Base-by-base conservation (phyloP, 64 coral and sea anemone genomes). In the Stichodactyla mertensii region DNA sequence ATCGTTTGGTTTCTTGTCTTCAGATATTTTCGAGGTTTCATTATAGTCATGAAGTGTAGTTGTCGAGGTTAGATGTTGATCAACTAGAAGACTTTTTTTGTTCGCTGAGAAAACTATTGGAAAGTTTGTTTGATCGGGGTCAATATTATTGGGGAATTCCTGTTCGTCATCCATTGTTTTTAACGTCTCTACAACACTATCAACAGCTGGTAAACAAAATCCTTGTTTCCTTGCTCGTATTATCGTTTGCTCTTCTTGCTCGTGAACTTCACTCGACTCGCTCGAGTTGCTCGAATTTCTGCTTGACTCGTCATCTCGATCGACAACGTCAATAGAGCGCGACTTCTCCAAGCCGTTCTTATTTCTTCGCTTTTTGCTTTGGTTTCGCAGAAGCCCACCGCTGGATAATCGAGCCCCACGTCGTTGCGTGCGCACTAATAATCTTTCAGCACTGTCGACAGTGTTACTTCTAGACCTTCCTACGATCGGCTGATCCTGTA, bases 301-400 rank as follows among this genome's bases (percentile, higher is more conserved):
- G 78, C 51, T 81, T 81, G 78, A 54, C 5, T 81, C 54, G 18
- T 53, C 51, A 53, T 81, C 78, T 52, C 4, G 36, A 28, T 81
- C 78, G 18, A 9, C 8, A 74, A 74, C 69, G 18, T 81, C 78
- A 53, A 81, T 51, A 19, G 78, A 81, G 14, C 78, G 78, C 36
- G 78, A 81, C 78, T 81, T 81, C 4, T 53, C 78, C 16, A 53
- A 53, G n/a, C 15, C 10, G 15, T 81, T 52, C 53, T 81, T 81
- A 4, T 52, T 55, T 81, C 24, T 23, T 81, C 78, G 78, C 78
- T 81, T 81, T 81, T 81, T 81, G 78, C 78, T 81, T 55, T 81
- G 78, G 54, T 55, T 81, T 81, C 78, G 51, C 15, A 81, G 78
- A 52, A 81, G 51, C 6, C 78, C 78, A 52, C 78, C 78, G 10